Conservation (phyloP, 2,888 invertebrate species). For the Ectropis crepuscularia region DNA sequence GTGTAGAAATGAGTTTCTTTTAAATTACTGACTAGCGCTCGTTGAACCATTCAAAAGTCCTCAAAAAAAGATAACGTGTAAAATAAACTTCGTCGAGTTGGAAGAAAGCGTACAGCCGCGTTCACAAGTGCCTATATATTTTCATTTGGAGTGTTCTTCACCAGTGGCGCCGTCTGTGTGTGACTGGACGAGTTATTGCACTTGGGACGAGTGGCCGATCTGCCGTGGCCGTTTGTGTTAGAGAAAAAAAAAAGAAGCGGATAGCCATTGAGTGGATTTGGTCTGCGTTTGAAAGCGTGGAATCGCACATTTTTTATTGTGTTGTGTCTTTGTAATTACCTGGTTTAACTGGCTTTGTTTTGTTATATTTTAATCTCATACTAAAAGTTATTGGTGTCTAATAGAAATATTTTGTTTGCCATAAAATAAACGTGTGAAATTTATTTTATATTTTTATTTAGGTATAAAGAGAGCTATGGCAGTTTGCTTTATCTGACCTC, state of each 20-base stretch:
- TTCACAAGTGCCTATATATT: constrained; percentile 66
- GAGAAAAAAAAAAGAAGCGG: constrained; percentile 58
- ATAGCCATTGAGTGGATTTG: background rate
- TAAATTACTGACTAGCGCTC: background rate
- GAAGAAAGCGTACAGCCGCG: constrained; percentile 48
- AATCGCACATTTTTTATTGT: too few relatives aligned
- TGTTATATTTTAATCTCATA: background rate
- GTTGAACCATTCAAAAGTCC: background rate
- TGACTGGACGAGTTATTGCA: constrained; percentile 75
- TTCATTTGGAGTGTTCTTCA: constrained; percentile 59
- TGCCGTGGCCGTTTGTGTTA: constrained; percentile 60
- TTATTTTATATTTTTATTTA: too few relatives aligned
- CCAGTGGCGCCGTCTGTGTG: constrained; percentile 67
- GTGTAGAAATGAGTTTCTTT: too few relatives aligned
- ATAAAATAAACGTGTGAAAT: too few relatives aligned
- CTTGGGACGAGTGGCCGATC: constrained; percentile 60
- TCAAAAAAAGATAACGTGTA: constrained; percentile 3
- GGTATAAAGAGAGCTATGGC: too few relatives aligned
- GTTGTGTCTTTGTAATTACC: too few relatives aligned
- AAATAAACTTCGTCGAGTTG: constrained; percentile 20
- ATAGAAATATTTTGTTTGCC: too few relatives aligned
- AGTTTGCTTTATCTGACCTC: too few relatives aligned
- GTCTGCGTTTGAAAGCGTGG: constrained; percentile 12
- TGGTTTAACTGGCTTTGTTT: too few relatives aligned
- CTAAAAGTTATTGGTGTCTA: too few relatives aligned